Conservation (phyloP, 2,888 invertebrate species). For the Cephus runcator region DNA sequence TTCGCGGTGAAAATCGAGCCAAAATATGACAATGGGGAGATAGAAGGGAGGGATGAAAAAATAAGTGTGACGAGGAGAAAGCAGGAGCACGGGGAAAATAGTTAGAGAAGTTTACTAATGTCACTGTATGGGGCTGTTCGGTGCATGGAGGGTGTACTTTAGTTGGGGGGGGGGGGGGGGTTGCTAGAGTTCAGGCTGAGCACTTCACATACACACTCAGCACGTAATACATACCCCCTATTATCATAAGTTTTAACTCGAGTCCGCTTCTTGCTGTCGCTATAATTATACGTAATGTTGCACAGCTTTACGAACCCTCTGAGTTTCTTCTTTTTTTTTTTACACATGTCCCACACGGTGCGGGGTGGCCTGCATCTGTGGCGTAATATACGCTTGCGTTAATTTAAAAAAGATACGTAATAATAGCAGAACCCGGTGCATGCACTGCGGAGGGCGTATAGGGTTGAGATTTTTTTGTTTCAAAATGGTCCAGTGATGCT, state of each 20-base stretch:
- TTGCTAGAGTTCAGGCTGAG: conserved; percentile 11
- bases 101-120: not conserved
- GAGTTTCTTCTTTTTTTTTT: conserved; percentile 25
- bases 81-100: not conserved
- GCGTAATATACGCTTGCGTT: conserved; percentile 39
- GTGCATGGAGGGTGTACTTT: not conserved
- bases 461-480: conserved; percentile 7
- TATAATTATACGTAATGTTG: conserved; percentile 48
- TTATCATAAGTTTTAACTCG: conserved; percentile 48
- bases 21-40: not conserved
- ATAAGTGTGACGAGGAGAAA: not conserved
- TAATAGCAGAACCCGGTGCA: conserved; percentile 5
- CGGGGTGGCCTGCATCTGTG: conserved; percentile 28
- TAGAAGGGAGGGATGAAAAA: not conserved
- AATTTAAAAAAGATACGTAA: conserved; percentile 38
- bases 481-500: conserved; percentile 5
- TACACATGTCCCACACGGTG: conserved; percentile 11
- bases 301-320: conserved; percentile 22
- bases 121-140: not conserved
- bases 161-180: not conserved
- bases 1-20: too few species aligned
- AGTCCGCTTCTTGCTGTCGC: conserved; percentile 43
- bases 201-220: conserved; percentile 26
- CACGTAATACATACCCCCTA: conserved; percentile 27
- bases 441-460: not conserved